Conservation (phyloP, 2,797 vertebrate genomes). For the Hemibagrus guttatus region DNA sequence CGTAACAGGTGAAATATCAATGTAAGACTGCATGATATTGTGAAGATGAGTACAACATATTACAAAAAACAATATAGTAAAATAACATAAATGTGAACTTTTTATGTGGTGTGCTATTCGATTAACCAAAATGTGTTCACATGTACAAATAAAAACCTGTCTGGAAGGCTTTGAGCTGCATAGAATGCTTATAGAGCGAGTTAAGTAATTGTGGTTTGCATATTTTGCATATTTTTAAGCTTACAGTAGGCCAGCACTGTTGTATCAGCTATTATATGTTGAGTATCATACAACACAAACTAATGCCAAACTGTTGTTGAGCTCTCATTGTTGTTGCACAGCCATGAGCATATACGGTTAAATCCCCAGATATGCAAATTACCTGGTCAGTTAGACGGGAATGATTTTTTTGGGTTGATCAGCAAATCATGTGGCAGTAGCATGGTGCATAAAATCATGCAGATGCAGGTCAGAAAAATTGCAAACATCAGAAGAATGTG, state of each 20-base stretch:
- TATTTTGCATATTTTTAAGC: background rate
- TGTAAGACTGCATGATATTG: background rate
- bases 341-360: background rate
- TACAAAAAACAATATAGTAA: too few relatives aligned
- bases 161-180: background rate
- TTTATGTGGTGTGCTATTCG: background rate
- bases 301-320: background rate
- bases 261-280: background rate
- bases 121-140: background rate
- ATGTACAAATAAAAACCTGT: background rate
- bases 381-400: background rate
- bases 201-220: background rate
- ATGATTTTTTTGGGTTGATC: background rate
- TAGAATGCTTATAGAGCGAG: background rate
- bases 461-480: background rate
- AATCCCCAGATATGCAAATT: background rate
- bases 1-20: background rate
- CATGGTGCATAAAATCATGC: background rate
- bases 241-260: background rate
- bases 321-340: background rate
- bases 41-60: background rate
- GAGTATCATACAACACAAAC: background rate
- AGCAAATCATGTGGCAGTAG: background rate
- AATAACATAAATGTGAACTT: background rate
- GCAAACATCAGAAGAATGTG: background rate